These are phyloP conservation scores for Dreissena polymorpha DNA, from an alignment of 1,140 invertebrate species.

Conservation along the genomic window DNA sequence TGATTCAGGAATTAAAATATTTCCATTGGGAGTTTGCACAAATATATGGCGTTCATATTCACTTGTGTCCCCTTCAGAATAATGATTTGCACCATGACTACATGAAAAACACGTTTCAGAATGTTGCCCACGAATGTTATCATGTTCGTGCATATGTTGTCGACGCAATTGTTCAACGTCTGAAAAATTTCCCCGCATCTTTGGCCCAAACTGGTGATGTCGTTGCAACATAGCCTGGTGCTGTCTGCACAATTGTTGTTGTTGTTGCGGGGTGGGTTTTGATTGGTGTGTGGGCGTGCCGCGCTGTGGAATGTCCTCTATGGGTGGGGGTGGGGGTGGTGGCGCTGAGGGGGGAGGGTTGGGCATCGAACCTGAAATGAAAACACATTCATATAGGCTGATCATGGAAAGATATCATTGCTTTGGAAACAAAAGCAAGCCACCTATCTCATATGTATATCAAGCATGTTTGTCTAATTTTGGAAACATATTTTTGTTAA, in stretches of 20 bases:
- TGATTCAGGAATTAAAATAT: conserved; percentile 91
- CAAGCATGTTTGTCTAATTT: no score
- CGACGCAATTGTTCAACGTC: conserved; percentile 67
- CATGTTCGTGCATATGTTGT: conserved; percentile 53
- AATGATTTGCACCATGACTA: conserved; percentile 54
- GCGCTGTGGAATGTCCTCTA: conserved; percentile 77
- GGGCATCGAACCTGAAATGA: conserved; percentile 59
- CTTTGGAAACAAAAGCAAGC: no score
- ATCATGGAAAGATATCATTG: not conserved
- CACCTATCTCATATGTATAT: no score
- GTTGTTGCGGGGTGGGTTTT: conserved; percentile 9
- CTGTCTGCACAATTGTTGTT: conserved; percentile 39
- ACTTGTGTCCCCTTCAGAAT: conserved; percentile 84
- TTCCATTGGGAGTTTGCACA: conserved; percentile 93
- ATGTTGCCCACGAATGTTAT: conserved; percentile 28
- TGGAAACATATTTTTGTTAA: no score
- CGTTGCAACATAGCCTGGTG: conserved; percentile 43
- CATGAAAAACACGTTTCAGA: conserved; percentile 31
- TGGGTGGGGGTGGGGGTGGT: conserved; percentile 74
- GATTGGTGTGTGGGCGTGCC: conserved; percentile 31
- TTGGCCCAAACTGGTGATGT: conserved; percentile 71
- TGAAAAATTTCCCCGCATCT: conserved; percentile 73
- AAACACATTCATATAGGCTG: not conserved
- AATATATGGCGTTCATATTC: conserved; percentile 95
- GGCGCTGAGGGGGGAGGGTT: conserved; percentile 71